Evolutionary conservation across 2,888 invertebrate genomes (phyloP).

Genomic region (Eilema sororculum): DNA sequence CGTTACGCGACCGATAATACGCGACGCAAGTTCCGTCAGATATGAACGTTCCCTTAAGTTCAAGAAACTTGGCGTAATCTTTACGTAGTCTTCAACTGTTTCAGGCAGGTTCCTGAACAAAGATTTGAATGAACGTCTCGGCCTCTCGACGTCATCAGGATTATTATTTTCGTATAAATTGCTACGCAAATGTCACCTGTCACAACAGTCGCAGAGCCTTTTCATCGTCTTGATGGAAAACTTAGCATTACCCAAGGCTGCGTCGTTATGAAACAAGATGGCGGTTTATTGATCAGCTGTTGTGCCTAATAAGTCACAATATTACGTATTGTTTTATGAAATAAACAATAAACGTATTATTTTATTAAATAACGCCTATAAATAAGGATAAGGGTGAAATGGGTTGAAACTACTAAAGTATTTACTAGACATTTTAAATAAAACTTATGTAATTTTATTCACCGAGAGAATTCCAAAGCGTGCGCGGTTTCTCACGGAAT

Average conservation of each 20-base stretch:
- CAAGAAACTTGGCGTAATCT: background rate
- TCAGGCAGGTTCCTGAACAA: background rate
- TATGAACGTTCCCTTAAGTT: too few relatives aligned
- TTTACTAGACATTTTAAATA: background rate
- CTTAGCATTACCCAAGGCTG: background rate
- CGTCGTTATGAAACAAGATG: background rate
- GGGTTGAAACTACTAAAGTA: background rate
- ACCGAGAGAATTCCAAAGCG: background rate
- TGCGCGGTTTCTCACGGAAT: constrained; percentile 20
- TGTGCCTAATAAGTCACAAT: background rate
- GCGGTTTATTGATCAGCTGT: constrained; percentile 4
- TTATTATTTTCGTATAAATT: background rate
- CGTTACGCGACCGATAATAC: too few relatives aligned
- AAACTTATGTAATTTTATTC: background rate
- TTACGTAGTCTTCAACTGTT: background rate
- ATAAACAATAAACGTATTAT: background rate
- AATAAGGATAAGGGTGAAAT: background rate
- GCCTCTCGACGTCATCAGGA: background rate
- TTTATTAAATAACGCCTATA: background rate
- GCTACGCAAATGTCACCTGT: constrained; percentile 4
- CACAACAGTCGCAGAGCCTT: background rate
- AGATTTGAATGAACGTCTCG: background rate
- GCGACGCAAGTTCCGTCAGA: too few relatives aligned
- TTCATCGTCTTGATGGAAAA: background rate
- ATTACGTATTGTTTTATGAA: too few relatives aligned